Base-by-base conservation (phyloP, 2,113 vertebrate species). In the Amblyopsis rosae region DNA sequence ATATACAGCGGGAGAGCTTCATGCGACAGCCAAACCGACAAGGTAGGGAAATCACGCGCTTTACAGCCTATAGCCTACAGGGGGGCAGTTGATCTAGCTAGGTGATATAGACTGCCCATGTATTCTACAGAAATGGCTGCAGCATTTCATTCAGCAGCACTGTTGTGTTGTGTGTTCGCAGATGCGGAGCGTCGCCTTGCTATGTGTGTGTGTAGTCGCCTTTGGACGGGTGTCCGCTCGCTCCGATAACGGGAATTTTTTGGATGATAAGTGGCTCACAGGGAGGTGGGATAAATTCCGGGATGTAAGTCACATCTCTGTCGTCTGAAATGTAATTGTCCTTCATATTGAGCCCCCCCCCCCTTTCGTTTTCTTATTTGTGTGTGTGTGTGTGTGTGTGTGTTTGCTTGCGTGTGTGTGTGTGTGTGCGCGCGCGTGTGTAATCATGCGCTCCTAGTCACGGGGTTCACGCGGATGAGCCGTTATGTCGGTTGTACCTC, bases 261-360 rank as follows among this genome's bases (percentile, higher is more conserved):
- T 98, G 93, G 96, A 98, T 80, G 96, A 98, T 91, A 95, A 96
- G 91, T 97, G 96, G 96, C 94, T 96, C 72, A 91, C 93, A 17
- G 96, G 94, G 32, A 95, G 95, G 89, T 98, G 96, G 96, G 97
- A 98, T 87, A 94, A 94, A 95, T 98, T 98, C 87, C 93, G 96
- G 94, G 96, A 98, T 89, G 96, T 98, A 92, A 95, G 96, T 97
- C 67, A 33, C 65, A 13, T 76, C 59, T 56, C 13, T 35, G 62
- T 67, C 59, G 35, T 13, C 53, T n/a, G 19, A 69, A 26, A 10
- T 59, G 64, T 32, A 65, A 12, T 5, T 1, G 3, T 9, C 8
- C 10, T 77, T 67, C 59, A 69, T 67, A 68, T 83, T 72, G 69
- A 56, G 59, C 67, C 32, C 68, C 47, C 60, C 35, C 0, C 15